A percentile compares a stretch with the other conserved stretches of the same genome.
phyloP scores from a whole-genome alignment of 1,140 invertebrate genomes.

The Limonius californicus region DNA sequence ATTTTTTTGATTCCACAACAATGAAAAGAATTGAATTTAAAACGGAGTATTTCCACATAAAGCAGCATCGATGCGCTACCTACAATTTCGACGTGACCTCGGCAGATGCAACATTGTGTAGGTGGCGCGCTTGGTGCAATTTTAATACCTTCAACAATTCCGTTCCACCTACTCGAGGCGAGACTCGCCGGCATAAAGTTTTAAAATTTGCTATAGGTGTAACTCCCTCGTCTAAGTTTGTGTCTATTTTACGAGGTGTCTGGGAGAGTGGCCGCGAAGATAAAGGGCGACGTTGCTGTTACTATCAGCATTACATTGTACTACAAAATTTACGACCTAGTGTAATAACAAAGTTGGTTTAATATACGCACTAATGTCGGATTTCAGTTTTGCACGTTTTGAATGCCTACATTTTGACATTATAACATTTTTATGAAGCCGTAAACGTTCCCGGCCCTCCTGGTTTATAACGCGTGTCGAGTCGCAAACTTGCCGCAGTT shows the following conservation, averaged over 20 bases:
- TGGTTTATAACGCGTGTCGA: background rate
- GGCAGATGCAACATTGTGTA: background rate
- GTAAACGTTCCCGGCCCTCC: background rate
- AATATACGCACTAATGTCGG: constrained; percentile 3
- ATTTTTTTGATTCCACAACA: too few species aligned
- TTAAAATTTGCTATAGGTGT: too few species aligned
- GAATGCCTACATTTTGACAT: background rate
- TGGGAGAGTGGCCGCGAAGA: too few species aligned
- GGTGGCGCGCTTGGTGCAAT: background rate
- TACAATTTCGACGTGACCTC: too few species aligned
- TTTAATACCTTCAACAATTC: background rate
- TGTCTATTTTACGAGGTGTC: too few species aligned
- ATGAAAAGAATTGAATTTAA: too few species aligned
- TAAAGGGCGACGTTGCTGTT: too few species aligned
- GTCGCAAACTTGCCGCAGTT: background rate
- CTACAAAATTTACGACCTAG: background rate
- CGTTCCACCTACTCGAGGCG: background rate
- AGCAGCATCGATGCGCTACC: too few species aligned
- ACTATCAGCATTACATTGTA: background rate
- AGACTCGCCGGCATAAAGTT: background rate
- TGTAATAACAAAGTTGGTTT: constrained; percentile 10
- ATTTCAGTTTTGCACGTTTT: background rate
- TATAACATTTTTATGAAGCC: constrained; percentile 1
- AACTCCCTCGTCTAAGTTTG: too few species aligned
- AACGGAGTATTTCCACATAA: too few species aligned